Base-by-base conservation (phyloP, 2,888 invertebrate genomes). In the Ctenicera cuprea region DNA sequence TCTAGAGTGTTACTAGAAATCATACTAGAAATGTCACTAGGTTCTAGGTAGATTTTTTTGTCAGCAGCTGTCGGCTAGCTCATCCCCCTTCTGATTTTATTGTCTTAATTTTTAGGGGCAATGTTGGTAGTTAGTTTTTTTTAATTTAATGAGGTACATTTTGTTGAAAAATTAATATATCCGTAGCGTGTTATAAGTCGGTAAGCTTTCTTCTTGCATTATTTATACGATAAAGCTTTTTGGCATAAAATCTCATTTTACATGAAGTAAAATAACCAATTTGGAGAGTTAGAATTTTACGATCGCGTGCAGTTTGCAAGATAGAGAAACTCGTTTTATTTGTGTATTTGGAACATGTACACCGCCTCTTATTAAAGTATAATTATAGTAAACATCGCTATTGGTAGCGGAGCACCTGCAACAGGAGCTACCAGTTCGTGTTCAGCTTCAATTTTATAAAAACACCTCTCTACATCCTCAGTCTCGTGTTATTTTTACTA, bases 321-420 rank as follows among this genome's bases (percentile, higher is more conserved):
- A 64, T 71, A 71, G 64, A 72, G 69, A 67, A 72, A 72, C 72
- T 72, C 61, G 68, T 74, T 74, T 70, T 72, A 59, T 74, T 69
- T 74, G 74, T 74, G 69, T 69, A 74, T 74, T 76, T 74, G 62
- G 71, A 74, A 68, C 71, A 72, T 63, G 76, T 70, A 76, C 65
- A 61, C 82, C 81, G 82, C 82, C 82, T 82, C 82, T 81, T 83
- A 83, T 83, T 83, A 83, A 83, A 83, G 78, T 78, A 81, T 83
- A 83, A 84, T 84, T 84, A 84, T 83, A 83, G 83, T 83, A 82
- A 84, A 82, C 82, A 81, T 81, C 80, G 82, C 82, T 81, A 82
- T 83, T 83, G 82, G 84, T 82, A 82, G 82, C 79, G 78, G 74
- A 79, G 82, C 83, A 83, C 83, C 83, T 83, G 83, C 82, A 82